These are phyloP conservation scores for Ciona savignyi DNA, from an alignment of 23 tunicate species.

Conservation along the genomic window DNA sequence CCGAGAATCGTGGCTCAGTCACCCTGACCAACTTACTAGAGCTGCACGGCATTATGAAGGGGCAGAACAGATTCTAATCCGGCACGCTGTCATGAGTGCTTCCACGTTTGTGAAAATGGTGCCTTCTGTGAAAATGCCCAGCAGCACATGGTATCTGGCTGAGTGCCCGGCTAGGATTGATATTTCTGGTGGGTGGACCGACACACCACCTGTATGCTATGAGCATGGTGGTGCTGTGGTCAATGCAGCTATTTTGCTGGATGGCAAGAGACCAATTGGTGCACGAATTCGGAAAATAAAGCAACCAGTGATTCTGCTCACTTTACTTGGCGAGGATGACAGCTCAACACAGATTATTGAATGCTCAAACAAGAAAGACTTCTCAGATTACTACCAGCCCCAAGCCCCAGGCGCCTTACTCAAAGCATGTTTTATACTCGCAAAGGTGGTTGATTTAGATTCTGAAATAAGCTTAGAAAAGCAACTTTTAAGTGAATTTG, in stretches of 20 bases:
- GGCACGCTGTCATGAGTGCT: constrained; percentile 57
- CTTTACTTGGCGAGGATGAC: constrained; percentile 22
- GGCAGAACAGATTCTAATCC: constrained; percentile 79
- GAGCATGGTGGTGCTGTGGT: constrained; percentile 85
- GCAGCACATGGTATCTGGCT: constrained; percentile 45
- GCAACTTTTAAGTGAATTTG: constrained; percentile 29
- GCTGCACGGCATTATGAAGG: constrained; percentile 93
- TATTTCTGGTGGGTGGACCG: constrained; percentile 88
- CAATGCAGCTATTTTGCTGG: constrained; percentile 57
- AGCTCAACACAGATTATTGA: constrained; percentile 22
- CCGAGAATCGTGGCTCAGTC: constrained; percentile 52
- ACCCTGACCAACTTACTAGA: constrained; percentile 46
- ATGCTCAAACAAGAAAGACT: constrained; percentile 15
- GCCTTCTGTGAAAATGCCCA: neutral
- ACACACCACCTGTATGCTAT: constrained; percentile 91
- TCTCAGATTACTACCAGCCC: constrained; percentile 60
- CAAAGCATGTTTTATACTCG: constrained; percentile 70
- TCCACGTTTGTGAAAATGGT: constrained; percentile 28
- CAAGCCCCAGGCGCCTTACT: constrained; percentile 76
- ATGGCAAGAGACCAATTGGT: constrained; percentile 83
- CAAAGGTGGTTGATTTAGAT: constrained; percentile 28
- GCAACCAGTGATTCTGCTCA: constrained; percentile 34
- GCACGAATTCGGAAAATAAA: constrained; percentile 55
- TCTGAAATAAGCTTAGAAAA: constrained; percentile 24
- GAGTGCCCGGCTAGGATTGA: constrained; percentile 91